These are phyloP conservation scores for Adineta ricciae DNA, from an alignment of 2,888 invertebrate species.

Conservation along the genomic window DNA sequence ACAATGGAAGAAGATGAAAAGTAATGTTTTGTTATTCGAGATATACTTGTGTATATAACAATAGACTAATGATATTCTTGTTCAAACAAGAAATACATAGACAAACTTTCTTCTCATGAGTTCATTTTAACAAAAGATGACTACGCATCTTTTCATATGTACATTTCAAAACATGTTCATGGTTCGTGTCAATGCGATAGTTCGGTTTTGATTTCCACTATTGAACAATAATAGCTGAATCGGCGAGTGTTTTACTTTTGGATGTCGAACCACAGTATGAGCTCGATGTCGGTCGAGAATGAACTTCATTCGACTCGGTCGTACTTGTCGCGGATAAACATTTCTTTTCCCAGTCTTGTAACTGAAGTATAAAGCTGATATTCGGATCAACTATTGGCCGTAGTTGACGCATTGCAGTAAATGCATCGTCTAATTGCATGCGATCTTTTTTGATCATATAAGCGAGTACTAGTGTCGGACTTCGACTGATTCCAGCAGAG, in stretches of 20 bases:
- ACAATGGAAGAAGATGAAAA: background rate
- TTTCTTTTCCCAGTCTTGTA: background rate
- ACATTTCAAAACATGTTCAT: background rate
- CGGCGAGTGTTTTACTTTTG: background rate
- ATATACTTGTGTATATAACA: background rate
- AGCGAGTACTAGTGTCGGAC: slow-evolving; percentile 6
- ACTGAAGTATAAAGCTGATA: background rate
- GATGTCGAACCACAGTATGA: background rate
- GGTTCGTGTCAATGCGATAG: no score
- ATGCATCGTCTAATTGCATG: background rate
- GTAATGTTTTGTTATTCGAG: background rate
- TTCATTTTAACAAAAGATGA: background rate
- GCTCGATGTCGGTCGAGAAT: background rate
- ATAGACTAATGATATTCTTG: background rate
- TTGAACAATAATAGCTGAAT: background rate
- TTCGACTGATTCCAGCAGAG: background rate
- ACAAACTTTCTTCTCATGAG: background rate
- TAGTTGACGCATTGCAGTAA: background rate
- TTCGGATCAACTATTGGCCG: slow-evolving; percentile 1
- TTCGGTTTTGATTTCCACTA: background rate
- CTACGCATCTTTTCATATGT: background rate
- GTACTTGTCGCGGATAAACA: background rate
- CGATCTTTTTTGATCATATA: background rate
- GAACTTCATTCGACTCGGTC: background rate
- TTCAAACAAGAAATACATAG: background rate